Conservation (phyloP, 2,113 vertebrate species). For the Meles meles region DNA sequence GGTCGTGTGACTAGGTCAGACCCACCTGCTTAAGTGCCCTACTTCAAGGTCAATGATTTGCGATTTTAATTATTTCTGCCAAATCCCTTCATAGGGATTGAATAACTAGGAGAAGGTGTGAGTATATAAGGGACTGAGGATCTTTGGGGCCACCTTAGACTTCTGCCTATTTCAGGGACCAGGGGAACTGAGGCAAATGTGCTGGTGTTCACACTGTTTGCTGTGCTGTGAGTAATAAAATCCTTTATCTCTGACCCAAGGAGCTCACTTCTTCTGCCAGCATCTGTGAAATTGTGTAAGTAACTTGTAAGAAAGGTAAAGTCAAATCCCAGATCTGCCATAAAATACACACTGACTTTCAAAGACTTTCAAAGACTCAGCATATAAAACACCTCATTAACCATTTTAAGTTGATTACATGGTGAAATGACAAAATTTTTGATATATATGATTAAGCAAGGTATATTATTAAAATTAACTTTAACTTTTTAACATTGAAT, state of each 20-base stretch:
- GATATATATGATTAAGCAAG: neutral
- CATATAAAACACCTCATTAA: neutral
- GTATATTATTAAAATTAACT: neutral
- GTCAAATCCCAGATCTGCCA: neutral
- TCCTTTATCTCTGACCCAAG: neutral
- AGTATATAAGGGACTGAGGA: rapidly evolving
- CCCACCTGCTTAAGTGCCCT: neutral
- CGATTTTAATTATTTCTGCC: neutral
- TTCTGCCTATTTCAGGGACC: neutral
- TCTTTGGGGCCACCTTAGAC: neutral
- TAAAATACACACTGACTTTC: neutral
- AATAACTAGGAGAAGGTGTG: neutral
- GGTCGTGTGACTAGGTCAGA: neutral
- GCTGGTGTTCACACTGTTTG: neutral
- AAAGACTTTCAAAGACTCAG: neutral
- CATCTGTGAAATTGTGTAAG: neutral
- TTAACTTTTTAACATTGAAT: neutral
- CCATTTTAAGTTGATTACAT: neutral
- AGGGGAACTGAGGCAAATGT: neutral
- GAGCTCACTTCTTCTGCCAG: neutral
- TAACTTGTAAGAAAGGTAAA: neutral
- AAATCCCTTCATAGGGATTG: neutral
- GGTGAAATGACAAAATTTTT: neutral
- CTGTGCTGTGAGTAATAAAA: neutral
- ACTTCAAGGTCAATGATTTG: neutral